phyloP scores from a whole-genome alignment of 1,140 invertebrate genomes.

The Mycetomoellerius zeteki region DNA sequence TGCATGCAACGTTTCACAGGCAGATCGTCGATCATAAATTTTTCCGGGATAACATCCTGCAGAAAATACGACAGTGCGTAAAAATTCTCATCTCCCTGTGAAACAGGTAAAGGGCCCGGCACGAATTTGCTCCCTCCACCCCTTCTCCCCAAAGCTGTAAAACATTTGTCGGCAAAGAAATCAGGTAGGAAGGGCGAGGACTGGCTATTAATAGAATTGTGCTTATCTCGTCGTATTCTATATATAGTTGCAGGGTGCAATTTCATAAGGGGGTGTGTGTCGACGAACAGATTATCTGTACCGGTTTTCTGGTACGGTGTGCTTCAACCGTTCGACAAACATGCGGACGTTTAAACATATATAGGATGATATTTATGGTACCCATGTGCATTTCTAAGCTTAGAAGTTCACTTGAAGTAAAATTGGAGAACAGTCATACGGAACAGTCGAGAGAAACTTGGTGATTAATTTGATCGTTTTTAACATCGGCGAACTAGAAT shows the following conservation, averaged over 20 bases:
- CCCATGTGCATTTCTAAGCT: background rate
- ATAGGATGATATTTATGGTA: slow-evolving; percentile 8
- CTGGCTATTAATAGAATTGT: slow-evolving; percentile 80
- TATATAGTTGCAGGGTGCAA: slow-evolving; percentile 76
- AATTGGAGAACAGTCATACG: background rate
- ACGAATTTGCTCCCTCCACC: background rate
- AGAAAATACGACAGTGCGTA: slow-evolving; percentile 59
- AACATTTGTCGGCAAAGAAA: slow-evolving; percentile 49
- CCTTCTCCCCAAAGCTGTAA: background rate
- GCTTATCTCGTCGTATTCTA: slow-evolving; percentile 76
- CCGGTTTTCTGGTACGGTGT: slow-evolving; percentile 80
- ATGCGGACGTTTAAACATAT: slow-evolving; percentile 16
- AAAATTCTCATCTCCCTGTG: slow-evolving; percentile 52
- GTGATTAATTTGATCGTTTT: slow-evolving; percentile 51
- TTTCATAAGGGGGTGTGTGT: slow-evolving; percentile 65
- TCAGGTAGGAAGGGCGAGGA: slow-evolving; percentile 61
- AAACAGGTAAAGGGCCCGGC: slow-evolving; percentile 37
- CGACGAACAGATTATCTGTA: slow-evolving; percentile 73
- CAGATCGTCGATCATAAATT: slow-evolving; percentile 63
- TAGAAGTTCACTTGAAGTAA: background rate
- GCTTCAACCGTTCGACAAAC: slow-evolving; percentile 51
- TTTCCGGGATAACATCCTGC: slow-evolving; percentile 50
- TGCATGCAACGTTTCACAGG: slow-evolving; percentile 54
- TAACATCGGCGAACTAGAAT: background rate
- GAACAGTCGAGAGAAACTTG: background rate